Percentiles rank a stretch among this genome's conserved stretches.
phyloP scores from a whole-genome alignment of 2,888 invertebrate genomes.

The Neoitamus cyanurus region DNA sequence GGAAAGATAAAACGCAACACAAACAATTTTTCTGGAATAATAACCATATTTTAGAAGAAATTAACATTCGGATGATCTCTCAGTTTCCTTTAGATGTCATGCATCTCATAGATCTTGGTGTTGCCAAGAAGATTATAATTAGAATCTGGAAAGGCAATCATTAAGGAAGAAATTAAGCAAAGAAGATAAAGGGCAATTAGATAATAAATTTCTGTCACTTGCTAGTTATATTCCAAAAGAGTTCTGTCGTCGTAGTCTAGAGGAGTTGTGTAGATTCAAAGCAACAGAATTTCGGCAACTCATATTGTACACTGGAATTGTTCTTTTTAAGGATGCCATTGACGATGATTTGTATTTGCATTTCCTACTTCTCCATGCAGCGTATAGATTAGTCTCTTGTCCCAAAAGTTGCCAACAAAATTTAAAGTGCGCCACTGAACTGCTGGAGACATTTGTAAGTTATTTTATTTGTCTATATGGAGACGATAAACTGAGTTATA shows the following conservation, averaged over 20 bases:
- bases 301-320: constrained; percentile 36
- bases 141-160: constrained; percentile 18
- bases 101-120: constrained; percentile 50
- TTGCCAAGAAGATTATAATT: constrained; percentile 44
- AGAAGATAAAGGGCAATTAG: background rate
- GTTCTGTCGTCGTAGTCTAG: constrained; percentile 3
- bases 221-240: constrained; percentile 39
- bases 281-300: constrained; percentile 39
- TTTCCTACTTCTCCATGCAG: background rate
- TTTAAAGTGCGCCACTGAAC: background rate
- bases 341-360: background rate
- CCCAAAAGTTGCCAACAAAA: background rate
- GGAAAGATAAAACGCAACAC: background rate
- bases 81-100: constrained; percentile 49
- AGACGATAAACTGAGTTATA: background rate
- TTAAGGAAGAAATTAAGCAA: background rate
- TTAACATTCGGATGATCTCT: constrained; percentile 29
- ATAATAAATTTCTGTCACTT: background rate
- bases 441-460: background rate
- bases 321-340: constrained; percentile 33
- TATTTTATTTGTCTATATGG: background rate
- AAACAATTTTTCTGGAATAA: background rate
- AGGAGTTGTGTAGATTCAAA: constrained; percentile 28
- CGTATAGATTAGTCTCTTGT: background rate
- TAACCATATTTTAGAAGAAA: constrained; percentile 20